Evolutionary conservation across 2,797 vertebrate species (phyloP), one percentile per base, ranked within the genome.

Genomic region (Schizopygopsis pylzovi): DNA sequence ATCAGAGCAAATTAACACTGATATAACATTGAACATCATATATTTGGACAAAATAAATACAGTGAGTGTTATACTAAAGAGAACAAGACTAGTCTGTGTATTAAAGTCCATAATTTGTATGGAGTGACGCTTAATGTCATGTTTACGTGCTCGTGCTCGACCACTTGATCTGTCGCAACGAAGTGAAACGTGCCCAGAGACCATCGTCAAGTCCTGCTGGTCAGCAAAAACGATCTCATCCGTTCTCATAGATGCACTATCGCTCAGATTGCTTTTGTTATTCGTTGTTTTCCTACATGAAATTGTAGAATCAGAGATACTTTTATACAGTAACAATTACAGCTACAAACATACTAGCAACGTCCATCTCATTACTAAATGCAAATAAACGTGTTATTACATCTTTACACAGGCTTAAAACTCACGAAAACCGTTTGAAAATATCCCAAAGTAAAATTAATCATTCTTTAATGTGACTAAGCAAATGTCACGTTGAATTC

Each of bases 111-210:
- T 52, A 41, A 15, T 77, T 41, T 76, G 59, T 41, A 54, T 28
- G 28, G 45, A 52, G 61, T 28, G 22, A 11, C 7, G 15, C 54
- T 70, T 65, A 83, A 81, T 68, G 81, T 87, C 83, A 83, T 56
- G 45, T 59, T 80, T 59, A 71, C 76, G 47, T 79, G 54, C 71
- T 59, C 9, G 18, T 79, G 54, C 71, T 59, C 6, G 18, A 54
- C 11, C 71, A n/a, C 68, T 73, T 65, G 45, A 49, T 39, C 76
- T 78, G 63, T 41, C 12, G 76, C 83, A 87, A 79, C 37, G 5
- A 54, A 65, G 25, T 80, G 70, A 83, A 87, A 87, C 12, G 7
- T 71, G 65, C 39, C 47, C 47, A 72, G 81, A 79, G 73, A 85
- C 59, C 61, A 43, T n/a, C 45, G 25, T 73, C 6, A 82, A 79